Evolutionary conservation across 2,797 vertebrate genomes (phyloP), one percentile per base, ranked within the genome.

Genomic region (Otus scops): DNA sequence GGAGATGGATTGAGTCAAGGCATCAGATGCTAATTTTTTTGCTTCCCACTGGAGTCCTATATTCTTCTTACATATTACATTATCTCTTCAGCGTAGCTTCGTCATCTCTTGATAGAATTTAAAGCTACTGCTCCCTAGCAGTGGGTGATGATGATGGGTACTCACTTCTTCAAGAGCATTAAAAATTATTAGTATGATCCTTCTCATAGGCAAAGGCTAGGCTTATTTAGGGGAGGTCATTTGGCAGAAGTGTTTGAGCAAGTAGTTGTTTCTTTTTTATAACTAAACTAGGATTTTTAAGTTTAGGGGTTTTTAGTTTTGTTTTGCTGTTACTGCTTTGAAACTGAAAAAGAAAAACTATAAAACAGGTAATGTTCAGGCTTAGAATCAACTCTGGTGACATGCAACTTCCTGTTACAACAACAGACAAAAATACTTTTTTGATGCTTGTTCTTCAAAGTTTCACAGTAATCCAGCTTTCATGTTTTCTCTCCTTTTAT

Each of bases 401-500:
- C 87, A 79, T 71, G 21, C 13, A 85, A 9, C 60, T 51, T 54
- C 14, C 38, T 74, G 30, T 50, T 93, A 47, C 24, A 94, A 77
- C 68, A 87, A 76, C 73, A 95, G 60, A 63, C 30, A 43, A 82
- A 88, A 73, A 68, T 28, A 27, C 5, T 53, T 57, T 85, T 92
- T 93, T 96, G 89, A 95, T 93, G 68, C 54, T 34, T 79, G 8
- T 85, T 93, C 77, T 95, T 96, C 92, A 95, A 91, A 86, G 83
- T 61, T 87, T 84, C 74, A 30, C 60, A 28, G 61, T 89, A 78
- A 83, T 81, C 61, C 50, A 80, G 23, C 95, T 96, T 96, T 88
- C 60, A 91, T 97, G 70, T 93, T 93, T 74, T 79, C 20, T 92
- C 23, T 93, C 34, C 75, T 95, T 97, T 97, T 95, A 90, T 96